Evolutionary conservation across 2,797 vertebrate genomes (phyloP), one percentile per base, ranked within the genome.

Genomic region (Podarcis siculus): DNA sequence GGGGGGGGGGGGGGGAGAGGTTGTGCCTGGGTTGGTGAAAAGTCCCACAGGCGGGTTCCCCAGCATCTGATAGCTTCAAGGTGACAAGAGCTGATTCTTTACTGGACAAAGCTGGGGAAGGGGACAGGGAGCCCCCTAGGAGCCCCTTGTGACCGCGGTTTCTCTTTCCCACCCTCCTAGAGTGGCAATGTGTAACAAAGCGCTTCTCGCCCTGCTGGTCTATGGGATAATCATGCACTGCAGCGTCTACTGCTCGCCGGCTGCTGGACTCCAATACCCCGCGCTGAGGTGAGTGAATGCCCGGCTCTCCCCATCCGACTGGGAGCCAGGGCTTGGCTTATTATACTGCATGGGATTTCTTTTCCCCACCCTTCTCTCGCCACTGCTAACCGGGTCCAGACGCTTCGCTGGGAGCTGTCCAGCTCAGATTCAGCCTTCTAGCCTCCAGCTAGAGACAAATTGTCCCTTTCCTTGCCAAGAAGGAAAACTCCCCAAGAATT

Each of bases 161-260:
- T 90, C 94, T 86, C 66, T 90, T 93, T 93, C 90, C 90, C 90
- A 94, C 64, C 58, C 72, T 85, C 95, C 93, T 98, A 99, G 98
- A 97, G 98, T 97, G 97, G 98, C 97, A 96, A 98, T 99, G 98
- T 98, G 97, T 94, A 98, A 97, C 96, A 98, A 98, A 97, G 97
- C 98, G 94, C 97, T 98, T 94, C 95, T 98, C 96, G 97, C 97
- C 93, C 96, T 99, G 94, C 96, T 99, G 96, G 97, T 99, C 97
- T 99, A 98, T 95, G 98, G 98, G 94, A 97, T 99, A 95, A 97
- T 99, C 93, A 98, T 98, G 97, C 98, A 98, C 93, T 98, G 97
- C 98, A 98, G 97, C 95, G 97, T 98, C 96, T 98, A 98, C 97
- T 98, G 98, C 96, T 98, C 98, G 95, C 98, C 98, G 95, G 97